A percentile compares a stretch with the other conserved stretches of the same genome.
These are phyloP conservation scores for Anhinga anhinga DNA, from an alignment of 2,113 vertebrate genomes.

Conservation along the genomic window DNA sequence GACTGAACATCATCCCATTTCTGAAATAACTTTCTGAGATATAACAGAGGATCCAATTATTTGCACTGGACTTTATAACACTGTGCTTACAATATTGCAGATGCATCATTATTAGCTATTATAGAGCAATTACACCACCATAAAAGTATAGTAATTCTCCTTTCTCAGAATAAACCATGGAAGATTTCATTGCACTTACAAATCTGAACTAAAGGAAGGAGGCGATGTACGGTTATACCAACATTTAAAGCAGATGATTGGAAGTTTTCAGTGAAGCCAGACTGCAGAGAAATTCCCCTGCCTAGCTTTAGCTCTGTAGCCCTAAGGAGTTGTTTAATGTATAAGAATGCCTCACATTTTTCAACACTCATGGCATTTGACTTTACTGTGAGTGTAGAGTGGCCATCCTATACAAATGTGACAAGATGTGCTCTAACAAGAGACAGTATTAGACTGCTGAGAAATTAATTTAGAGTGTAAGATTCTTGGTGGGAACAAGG, in stretches of 20 bases:
- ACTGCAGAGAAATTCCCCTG: not conserved
- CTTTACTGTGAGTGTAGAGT: not conserved
- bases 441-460: not conserved
- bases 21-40: not conserved
- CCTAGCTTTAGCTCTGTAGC: not conserved
- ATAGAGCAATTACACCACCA: not conserved
- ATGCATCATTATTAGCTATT: constrained; percentile 36
- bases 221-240: not conserved
- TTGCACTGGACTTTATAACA: constrained; percentile 9
- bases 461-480: not conserved
- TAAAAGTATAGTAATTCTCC: not conserved
- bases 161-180: not conserved
- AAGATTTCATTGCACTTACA: constrained; percentile 24
- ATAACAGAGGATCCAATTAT: not conserved
- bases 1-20: constrained; percentile 1
- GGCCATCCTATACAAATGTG: not conserved
- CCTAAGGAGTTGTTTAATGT: not conserved
- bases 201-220: not conserved
- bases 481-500: not conserved
- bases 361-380: not conserved
- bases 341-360: not conserved
- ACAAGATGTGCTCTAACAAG: not conserved
- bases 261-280: not conserved
- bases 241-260: not conserved
- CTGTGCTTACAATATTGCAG: not conserved